These are phyloP conservation scores for Electrophaes corylata DNA, from an alignment of 2,888 invertebrate genomes.

Conservation along the genomic window DNA sequence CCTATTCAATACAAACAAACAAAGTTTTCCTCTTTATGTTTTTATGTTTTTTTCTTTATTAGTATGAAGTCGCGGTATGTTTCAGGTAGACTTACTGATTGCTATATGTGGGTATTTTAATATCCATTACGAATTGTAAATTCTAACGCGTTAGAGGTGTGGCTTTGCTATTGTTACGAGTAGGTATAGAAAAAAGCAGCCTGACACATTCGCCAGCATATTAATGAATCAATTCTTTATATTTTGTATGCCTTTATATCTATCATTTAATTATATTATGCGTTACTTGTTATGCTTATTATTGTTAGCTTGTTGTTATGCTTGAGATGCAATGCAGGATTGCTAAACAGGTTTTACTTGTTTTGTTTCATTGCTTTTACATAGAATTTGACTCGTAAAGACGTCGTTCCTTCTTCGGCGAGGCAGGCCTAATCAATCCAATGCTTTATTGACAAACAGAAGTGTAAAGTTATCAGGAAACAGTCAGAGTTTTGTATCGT, in stretches of 20 bases:
- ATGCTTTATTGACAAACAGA: background rate
- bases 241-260: background rate
- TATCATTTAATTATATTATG: constrained; percentile 5
- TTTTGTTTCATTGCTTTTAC: background rate
- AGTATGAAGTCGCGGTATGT: background rate
- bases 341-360: background rate
- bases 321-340: constrained; percentile 6
- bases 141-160: constrained; percentile 45
- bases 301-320: no score
- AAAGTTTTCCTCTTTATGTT: no score
- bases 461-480: background rate
- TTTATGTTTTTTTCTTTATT: no score
- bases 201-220: constrained; percentile 17
- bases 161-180: constrained; percentile 24
- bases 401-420: background rate
- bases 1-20: no score
- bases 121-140: background rate
- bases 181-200: constrained; percentile 6
- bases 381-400: background rate
- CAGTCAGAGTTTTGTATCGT: background rate
- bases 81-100: background rate
- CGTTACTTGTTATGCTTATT: no score
- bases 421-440: no score
- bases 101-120: background rate
- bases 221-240: constrained; percentile 11